phyloP scores from a whole-genome alignment of 2,113 vertebrate species.

The Megalops atlanticus region DNA sequence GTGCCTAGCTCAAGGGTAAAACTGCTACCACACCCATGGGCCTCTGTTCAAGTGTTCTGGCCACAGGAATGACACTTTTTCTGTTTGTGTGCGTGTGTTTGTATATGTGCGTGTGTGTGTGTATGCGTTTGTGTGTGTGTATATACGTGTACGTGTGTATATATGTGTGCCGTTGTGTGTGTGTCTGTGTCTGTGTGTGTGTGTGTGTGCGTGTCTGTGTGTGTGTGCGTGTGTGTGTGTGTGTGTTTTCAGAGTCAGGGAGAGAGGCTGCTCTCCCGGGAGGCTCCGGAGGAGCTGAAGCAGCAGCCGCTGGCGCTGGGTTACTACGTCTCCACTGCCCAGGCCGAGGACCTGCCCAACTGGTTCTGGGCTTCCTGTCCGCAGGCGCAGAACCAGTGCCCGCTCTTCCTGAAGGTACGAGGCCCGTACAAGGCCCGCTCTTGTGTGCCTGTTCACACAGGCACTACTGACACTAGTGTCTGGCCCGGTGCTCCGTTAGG shows the following conservation, averaged over 20 bases:
- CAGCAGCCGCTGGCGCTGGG: constrained; percentile 96
- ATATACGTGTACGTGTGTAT: too few relatives aligned
- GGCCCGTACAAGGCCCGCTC: background rate
- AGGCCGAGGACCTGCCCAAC: constrained; percentile 90
- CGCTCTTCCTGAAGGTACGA: constrained; percentile 94
- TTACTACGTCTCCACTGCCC: constrained; percentile 96
- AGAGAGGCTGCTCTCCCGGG: constrained; percentile 89
- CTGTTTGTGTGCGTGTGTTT: too few relatives aligned
- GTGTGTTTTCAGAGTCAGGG: constrained; percentile 81
- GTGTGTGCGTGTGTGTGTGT: constrained; percentile 20
- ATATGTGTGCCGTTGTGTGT: too few relatives aligned
- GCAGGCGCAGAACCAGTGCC: constrained; percentile 95
- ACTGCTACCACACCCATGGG: too few relatives aligned
- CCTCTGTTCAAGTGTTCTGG: too few relatives aligned
- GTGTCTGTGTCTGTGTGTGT: background rate
- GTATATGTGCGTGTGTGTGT: too few relatives aligned
- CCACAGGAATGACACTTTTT: too few relatives aligned
- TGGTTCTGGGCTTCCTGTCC: constrained; percentile 99
- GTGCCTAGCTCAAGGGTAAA: too few relatives aligned
- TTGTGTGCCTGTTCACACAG: background rate
- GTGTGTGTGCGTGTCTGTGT: constrained; percentile 27
- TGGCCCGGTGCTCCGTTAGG: background rate
- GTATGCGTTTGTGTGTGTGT: too few relatives aligned
- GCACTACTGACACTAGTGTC: background rate
- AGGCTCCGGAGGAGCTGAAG: constrained; percentile 93